A percentile compares a stretch with the other conserved stretches of the same genome.
Evolutionary conservation across 2,113 vertebrate genomes (phyloP).

Genomic region (Sterrhoptilus dennistouni): DNA sequence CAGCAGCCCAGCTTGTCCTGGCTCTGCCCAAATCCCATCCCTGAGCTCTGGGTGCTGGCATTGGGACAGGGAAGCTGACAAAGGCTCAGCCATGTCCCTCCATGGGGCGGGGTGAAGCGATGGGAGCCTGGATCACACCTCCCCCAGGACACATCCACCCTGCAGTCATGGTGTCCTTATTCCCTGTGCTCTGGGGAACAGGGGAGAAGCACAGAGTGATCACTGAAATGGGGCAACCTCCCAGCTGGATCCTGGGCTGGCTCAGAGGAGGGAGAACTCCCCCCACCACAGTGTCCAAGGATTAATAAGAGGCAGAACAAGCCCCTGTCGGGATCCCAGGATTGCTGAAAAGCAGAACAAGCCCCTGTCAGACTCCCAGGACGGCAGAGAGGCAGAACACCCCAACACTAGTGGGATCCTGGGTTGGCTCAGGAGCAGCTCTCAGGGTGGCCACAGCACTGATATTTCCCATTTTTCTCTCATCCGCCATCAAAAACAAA

Average conservation of each 20-base stretch:
- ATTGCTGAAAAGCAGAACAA: neutral
- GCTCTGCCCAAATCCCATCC: neutral
- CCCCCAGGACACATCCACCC: fast-evolving
- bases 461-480: neutral
- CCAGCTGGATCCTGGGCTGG: fast-evolving
- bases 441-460: neutral
- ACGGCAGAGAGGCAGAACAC: neutral
- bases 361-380: neutral
- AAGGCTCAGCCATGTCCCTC: neutral
- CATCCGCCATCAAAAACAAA: neutral
- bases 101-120: fast-evolving
- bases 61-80: fast-evolving
- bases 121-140: neutral
- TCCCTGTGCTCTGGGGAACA: neutral
- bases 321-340: neutral
- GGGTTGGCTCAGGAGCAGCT: neutral
- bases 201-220: neutral
- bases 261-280: neutral
- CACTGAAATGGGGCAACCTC: fast-evolving
- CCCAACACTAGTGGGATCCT: fast-evolving
- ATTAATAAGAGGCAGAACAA: too few relatives aligned
- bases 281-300: fast-evolving
- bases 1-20: too few relatives aligned
- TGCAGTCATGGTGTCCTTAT: fast-evolving
- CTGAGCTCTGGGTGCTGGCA: fast-evolving